A percentile compares a stretch with the other conserved stretches of the same genome.
Conservation (phyloP, 2,888 invertebrate genomes). For the Priocnemis perturbator region DNA sequence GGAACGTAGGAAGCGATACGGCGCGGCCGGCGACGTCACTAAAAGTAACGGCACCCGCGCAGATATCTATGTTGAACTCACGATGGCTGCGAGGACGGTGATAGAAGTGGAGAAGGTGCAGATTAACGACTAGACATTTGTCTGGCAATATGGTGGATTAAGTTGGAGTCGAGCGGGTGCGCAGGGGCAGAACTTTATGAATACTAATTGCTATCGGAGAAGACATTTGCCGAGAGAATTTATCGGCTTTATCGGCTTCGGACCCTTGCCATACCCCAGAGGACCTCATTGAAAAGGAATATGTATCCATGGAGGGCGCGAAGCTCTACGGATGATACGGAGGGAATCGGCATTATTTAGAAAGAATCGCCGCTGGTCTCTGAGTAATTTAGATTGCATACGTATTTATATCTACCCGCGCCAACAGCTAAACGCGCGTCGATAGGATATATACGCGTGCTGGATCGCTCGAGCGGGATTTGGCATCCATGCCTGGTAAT, state of each 20-base stretch:
- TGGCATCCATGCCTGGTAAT: slow-evolving; percentile 50
- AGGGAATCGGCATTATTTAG: slow-evolving; percentile 29
- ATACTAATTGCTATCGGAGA: slow-evolving; percentile 55
- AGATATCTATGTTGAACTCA: not conserved
- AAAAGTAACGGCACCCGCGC: not conserved
- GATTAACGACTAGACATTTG: slow-evolving; percentile 17
- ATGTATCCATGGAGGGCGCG: slow-evolving; percentile 22
- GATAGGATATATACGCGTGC: slow-evolving; percentile 23
- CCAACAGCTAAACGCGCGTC: slow-evolving; percentile 42
- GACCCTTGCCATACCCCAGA: slow-evolving; percentile 33
- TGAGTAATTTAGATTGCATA: slow-evolving; percentile 49
- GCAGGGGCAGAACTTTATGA: slow-evolving; percentile 44
- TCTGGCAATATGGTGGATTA: slow-evolving; percentile 45
- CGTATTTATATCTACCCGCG: not conserved
- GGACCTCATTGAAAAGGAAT: slow-evolving; percentile 52
- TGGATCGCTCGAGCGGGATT: slow-evolving; percentile 42
- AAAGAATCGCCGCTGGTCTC: slow-evolving; percentile 25
- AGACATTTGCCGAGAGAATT: slow-evolving; percentile 48
- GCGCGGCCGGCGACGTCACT: not conserved
- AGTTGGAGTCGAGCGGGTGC: slow-evolving; percentile 13
- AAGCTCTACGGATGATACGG: slow-evolving; percentile 11
- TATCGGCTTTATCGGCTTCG: slow-evolving; percentile 50
- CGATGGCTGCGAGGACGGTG: not conserved
- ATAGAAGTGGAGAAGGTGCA: slow-evolving; percentile 6
- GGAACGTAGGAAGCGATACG: not conserved